These are phyloP conservation scores for Gobius niger DNA, from an alignment of 2,113 vertebrate species.

Conservation along the genomic window DNA sequence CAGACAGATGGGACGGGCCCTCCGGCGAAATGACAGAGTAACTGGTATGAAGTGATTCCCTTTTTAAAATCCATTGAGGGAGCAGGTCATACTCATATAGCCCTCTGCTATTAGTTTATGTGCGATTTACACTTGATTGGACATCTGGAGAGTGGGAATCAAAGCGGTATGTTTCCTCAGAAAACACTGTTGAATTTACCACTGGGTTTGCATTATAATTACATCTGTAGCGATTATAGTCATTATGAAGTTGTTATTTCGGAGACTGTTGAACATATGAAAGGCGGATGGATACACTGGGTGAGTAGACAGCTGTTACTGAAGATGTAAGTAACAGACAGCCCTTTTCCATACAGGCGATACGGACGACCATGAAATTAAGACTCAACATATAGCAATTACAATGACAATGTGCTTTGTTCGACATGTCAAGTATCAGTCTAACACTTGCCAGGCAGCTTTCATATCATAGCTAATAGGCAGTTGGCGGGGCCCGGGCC, in stretches of 20 bases:
- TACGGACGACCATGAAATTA: constrained; percentile 77
- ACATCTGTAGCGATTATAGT: constrained; percentile 84
- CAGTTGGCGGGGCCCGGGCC: constrained; percentile 67
- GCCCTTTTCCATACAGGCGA: constrained; percentile 67
- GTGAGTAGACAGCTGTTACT: constrained; percentile 77
- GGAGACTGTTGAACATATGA: constrained; percentile 71
- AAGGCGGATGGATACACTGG: constrained; percentile 66
- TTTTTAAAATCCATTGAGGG: constrained; percentile 61
- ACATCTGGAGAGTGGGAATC: constrained; percentile 60
- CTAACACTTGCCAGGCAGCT: constrained; percentile 74
- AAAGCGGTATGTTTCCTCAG: constrained; percentile 55
- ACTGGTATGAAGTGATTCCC: constrained; percentile 63
- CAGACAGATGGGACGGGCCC: constrained; percentile 72
- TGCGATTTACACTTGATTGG: constrained; percentile 65
- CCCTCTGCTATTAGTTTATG: constrained; percentile 63
- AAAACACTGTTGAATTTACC: constrained; percentile 68
- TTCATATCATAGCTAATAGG: constrained; percentile 76
- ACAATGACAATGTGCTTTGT: constrained; percentile 79
- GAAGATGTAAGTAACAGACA: constrained; percentile 75
- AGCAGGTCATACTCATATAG: constrained; percentile 67
- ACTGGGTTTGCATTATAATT: constrained; percentile 82
- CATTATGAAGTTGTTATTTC: constrained; percentile 87
- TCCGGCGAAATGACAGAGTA: constrained; percentile 66
- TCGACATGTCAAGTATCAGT: constrained; percentile 75
- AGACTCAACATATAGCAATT: constrained; percentile 76